phyloP scores from a whole-genome alignment of 2,113 vertebrate species.

The Mobula hypostoma region DNA sequence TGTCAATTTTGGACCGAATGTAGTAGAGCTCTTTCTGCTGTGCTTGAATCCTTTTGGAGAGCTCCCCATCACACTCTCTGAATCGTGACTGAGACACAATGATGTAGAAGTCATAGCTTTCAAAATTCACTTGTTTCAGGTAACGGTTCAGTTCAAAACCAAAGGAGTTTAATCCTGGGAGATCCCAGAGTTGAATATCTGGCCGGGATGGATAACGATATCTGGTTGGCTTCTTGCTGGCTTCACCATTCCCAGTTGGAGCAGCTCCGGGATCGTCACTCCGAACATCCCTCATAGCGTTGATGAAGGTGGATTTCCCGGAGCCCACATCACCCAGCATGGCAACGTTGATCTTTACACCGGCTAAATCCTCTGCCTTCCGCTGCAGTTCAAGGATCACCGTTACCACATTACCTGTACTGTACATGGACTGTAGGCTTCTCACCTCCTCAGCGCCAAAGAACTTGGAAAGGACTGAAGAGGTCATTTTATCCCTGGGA shows the following conservation, averaged over 20 bases:
- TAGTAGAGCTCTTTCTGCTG: too few species aligned
- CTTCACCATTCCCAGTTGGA: not conserved
- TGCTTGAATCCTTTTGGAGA: too few species aligned
- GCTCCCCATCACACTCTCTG: not conserved
- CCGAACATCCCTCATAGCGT: not conserved
- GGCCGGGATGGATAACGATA: not conserved
- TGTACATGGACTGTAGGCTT: not conserved
- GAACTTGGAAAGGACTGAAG: too few species aligned
- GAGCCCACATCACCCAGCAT: conserved; percentile 38
- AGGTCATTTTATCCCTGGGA: too few species aligned
- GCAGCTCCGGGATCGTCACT: not conserved
- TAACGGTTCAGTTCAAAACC: not conserved
- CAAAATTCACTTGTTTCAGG: not conserved
- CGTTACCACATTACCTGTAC: not conserved
- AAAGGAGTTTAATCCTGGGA: not conserved
- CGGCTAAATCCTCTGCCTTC: not conserved
- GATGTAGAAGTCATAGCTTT: not conserved
- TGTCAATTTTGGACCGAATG: too few species aligned
- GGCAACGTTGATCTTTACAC: not conserved
- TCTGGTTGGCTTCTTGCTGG: not conserved
- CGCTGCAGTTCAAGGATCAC: not conserved
- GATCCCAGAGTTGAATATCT: conserved; percentile 5
- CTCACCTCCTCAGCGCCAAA: too few species aligned
- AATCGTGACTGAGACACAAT: not conserved
- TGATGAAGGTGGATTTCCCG: conserved; percentile 40